phyloP scores from a whole-genome alignment of 1,140 invertebrate genomes.

The Zaprionus tsacasi region DNA sequence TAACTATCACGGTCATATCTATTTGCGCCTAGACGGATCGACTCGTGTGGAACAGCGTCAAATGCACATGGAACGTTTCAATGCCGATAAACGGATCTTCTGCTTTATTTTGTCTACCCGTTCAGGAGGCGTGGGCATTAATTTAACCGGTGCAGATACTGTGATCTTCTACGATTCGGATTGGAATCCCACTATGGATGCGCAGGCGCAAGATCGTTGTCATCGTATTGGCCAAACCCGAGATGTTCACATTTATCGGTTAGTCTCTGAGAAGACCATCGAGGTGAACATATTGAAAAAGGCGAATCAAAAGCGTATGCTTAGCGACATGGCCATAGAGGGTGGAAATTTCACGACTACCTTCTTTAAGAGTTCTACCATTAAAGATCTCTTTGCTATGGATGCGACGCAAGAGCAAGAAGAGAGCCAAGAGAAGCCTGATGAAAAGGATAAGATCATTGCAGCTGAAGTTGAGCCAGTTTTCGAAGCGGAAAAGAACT shows the following conservation, averaged over 20 bases:
- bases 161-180: conserved; percentile 99
- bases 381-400: conserved; percentile 96
- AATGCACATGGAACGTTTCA: conserved; percentile 98
- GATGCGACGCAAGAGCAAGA: conserved; percentile 89
- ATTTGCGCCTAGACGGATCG: conserved; percentile 98
- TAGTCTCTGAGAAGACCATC: conserved; percentile 98
- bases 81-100: conserved; percentile 97
- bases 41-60: conserved; percentile 98
- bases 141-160: conserved; percentile 99
- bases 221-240: conserved; percentile 99
- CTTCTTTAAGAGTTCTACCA: conserved; percentile 97
- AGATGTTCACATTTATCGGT: conserved; percentile 99
- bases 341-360: conserved; percentile 99
- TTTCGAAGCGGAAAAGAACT: conserved; percentile 85
- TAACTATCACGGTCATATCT: conserved; percentile 98
- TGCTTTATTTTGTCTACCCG: conserved; percentile 99
- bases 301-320: conserved; percentile 97
- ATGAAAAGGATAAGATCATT: conserved; percentile 55
- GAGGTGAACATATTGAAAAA: conserved; percentile 99
- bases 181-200: conserved; percentile 99
- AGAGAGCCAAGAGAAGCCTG: conserved; percentile 70
- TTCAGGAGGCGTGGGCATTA: conserved; percentile 99
- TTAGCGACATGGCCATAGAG: conserved; percentile 99
- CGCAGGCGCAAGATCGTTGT: conserved; percentile 99
- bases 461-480: conserved; percentile 40